Base-by-base conservation (phyloP, 2,797 vertebrate species). In the Iguana delicatissima region DNA sequence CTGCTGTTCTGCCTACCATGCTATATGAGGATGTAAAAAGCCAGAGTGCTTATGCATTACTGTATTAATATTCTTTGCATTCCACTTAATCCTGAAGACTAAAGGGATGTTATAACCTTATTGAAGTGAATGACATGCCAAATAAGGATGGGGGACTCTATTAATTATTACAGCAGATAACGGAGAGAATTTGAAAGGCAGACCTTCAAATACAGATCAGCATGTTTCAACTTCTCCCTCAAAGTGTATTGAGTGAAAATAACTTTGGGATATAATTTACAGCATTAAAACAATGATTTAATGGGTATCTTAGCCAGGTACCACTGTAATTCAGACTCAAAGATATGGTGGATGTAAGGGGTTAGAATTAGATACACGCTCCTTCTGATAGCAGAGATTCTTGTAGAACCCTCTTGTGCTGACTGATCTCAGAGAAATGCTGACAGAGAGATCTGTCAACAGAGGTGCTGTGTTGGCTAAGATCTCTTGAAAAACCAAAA, bases 21-120 rank as follows among this genome's bases (percentile, higher is more conserved):
- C 81, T 2, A 6, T 14, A 20, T 74, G 26, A 80, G 50, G 32
- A 8, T 62, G 52, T 59, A n/a, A 8, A 12, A 20, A 85, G 10
- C 22, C 72, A 69, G 59, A 62, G 32, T 59, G 20, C 29, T 73
- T n/a, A 46, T 62, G 20, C 5, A 74, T 81, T 50, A 10, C 59
- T 90, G n/a, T 86, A 59, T 35, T 73, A 59, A 73, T 35, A 14
- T 90, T 90, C n/a, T 52, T 26, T 90, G 57, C 52, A 86, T 12
- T 13, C 29, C 67, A 73, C 52, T 81, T 1, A n/a, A 73, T n/a
- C 12, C 29, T 59, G 22, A 90, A 81, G 20, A 13, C 26, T 57
- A 80, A 89, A 46, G 46, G 22, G 24, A 62, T 35, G 4, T 76
- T 46, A 26, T 84, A 84, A 74, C 7, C 20, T 73, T 76, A 46